phyloP scores from a whole-genome alignment of 2,888 invertebrate genomes.

The Erannis defoliaria region DNA sequence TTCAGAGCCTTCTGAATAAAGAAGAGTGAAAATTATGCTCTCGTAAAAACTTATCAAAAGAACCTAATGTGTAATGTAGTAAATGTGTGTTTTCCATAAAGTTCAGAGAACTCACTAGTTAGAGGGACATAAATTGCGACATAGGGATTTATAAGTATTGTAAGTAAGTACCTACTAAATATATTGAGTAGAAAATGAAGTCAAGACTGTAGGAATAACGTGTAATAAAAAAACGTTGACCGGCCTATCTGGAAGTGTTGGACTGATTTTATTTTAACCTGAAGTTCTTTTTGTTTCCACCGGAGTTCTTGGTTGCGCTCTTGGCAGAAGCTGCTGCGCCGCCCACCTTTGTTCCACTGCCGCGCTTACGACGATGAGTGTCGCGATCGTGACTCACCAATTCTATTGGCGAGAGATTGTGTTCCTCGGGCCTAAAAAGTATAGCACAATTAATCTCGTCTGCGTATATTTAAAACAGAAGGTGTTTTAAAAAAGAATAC shows the following conservation, averaged over 20 bases:
- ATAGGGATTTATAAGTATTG: too few species aligned
- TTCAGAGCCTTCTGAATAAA: too few species aligned
- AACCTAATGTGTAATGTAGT: too few species aligned
- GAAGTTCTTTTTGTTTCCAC: slow-evolving; percentile 81
- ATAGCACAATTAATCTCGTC: slow-evolving; percentile 21
- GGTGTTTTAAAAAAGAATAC: slow-evolving; percentile 38
- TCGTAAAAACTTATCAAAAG: too few species aligned
- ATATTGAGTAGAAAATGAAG: too few species aligned
- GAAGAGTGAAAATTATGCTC: too few species aligned
- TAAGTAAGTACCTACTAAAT: too few species aligned
- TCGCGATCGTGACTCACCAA: slow-evolving; percentile 68
- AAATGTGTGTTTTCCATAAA: too few species aligned
- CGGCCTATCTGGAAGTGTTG: neutral
- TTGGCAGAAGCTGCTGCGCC: slow-evolving; percentile 82
- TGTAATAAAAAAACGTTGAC: too few species aligned
- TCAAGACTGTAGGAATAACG: too few species aligned
- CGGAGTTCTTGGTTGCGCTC: slow-evolving; percentile 78
- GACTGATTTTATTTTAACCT: slow-evolving; percentile 62
- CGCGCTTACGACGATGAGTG: slow-evolving; percentile 73
- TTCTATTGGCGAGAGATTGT: slow-evolving; percentile 71
- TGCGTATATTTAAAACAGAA: slow-evolving; percentile 12
- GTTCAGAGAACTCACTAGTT: too few species aligned
- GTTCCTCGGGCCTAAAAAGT: slow-evolving; percentile 68
- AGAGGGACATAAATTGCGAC: too few species aligned
- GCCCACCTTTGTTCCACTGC: slow-evolving; percentile 78